Percentiles rank a stretch among this genome's conserved stretches.
phyloP scores from a whole-genome alignment of 2,113 vertebrate genomes.

The Scalopus aquaticus region DNA sequence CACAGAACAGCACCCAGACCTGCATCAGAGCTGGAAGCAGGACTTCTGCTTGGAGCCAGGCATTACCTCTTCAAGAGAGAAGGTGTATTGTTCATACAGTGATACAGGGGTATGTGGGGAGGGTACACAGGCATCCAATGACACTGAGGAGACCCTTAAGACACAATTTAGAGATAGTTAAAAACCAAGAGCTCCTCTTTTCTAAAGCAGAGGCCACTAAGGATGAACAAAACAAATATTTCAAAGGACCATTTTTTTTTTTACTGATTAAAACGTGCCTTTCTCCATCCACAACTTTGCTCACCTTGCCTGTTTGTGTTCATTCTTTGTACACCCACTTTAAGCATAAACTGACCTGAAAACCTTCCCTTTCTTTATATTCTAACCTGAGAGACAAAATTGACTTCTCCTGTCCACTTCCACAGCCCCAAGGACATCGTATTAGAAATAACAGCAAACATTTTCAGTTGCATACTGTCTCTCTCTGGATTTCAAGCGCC shows the following conservation, averaged over 20 bases:
- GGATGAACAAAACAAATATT: background rate
- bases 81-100: background rate
- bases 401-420: background rate
- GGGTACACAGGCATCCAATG: background rate
- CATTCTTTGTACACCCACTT: background rate
- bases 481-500: background rate
- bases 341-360: background rate
- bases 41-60: background rate
- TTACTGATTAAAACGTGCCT: background rate
- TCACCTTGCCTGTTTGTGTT: background rate
- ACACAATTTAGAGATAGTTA: background rate
- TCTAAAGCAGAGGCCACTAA: background rate
- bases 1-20: background rate
- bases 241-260: background rate
- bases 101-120: accelerated
- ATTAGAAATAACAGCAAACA: background rate
- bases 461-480: background rate
- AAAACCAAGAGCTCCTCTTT: background rate
- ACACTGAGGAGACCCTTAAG: background rate
- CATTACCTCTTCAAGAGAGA: background rate
- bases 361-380: background rate
- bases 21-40: background rate
- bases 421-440: background rate
- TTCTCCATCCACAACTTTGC: background rate
- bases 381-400: background rate